Conservation (phyloP, 2,113 vertebrate species). For the Setophaga petechia region DNA sequence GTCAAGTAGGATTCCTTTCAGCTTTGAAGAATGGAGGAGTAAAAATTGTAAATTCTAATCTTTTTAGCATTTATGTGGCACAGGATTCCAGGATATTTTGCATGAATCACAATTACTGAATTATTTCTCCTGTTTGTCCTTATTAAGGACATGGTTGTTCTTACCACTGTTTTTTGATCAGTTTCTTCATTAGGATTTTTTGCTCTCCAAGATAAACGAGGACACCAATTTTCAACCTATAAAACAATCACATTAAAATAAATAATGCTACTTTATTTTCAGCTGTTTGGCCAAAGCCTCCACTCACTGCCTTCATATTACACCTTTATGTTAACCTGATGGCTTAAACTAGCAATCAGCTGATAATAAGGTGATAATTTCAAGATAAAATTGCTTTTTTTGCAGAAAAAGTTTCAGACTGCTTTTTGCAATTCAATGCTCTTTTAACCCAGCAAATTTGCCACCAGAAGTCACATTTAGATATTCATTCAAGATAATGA, state of each 20-base stretch:
- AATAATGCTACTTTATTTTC: neutral
- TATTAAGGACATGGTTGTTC: neutral
- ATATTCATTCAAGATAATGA: neutral
- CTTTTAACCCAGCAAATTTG: neutral
- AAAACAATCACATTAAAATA: conserved; percentile 28
- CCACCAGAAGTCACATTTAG: neutral
- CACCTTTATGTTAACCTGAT: neutral
- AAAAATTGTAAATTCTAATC: neutral
- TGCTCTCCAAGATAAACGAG: conserved; percentile 93
- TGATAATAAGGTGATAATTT: neutral
- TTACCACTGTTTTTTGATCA: conserved; percentile 87
- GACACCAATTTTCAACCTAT: conserved; percentile 99
- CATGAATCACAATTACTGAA: neutral
- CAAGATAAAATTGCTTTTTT: neutral
- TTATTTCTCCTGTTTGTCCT: neutral
- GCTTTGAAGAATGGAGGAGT: neutral
- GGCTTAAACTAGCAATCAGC: neutral
- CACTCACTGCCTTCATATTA: neutral
- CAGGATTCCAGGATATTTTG: neutral
- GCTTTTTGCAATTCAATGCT: neutral
- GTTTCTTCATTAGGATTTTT: conserved; percentile 86
- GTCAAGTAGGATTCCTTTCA: neutral
- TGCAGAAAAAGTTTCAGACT: neutral
- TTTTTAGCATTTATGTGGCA: neutral
- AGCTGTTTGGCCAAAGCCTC: neutral